phyloP scores from a whole-genome alignment of 2,888 invertebrate species.

The Branchipolynoe longqiensis region DNA sequence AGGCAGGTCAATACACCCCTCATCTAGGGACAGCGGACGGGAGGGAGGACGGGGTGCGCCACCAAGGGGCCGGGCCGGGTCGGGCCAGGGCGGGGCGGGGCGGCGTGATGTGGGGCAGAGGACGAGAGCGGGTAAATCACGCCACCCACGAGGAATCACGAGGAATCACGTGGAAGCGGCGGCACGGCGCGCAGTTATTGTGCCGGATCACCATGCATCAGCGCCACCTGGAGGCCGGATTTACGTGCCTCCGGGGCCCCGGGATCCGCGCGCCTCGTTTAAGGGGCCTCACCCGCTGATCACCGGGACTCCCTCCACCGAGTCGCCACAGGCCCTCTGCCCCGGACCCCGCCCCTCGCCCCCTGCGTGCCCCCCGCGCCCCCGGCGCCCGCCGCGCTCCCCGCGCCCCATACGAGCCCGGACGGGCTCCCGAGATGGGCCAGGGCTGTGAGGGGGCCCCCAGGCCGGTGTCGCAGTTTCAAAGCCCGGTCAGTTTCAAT shows the following conservation, averaged over 20 bases:
- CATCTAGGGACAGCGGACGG: neutral
- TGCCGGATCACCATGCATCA: constrained; percentile 47
- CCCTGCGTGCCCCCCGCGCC: neutral
- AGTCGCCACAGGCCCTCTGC: too few species aligned
- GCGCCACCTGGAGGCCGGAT: constrained; percentile 22
- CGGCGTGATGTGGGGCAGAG: too few species aligned
- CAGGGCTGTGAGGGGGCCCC: neutral
- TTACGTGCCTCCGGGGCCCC: constrained; percentile 25
- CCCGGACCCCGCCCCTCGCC: neutral
- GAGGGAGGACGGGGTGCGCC: neutral
- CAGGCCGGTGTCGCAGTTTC: too few species aligned
- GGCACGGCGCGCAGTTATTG: constrained; percentile 25
- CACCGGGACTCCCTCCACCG: too few species aligned
- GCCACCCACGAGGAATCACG: constrained; percentile 33
- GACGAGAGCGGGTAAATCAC: constrained; percentile 24
- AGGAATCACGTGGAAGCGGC: neutral
- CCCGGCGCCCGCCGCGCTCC: neutral
- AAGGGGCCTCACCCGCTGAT: neutral
- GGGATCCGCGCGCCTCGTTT: constrained; percentile 13
- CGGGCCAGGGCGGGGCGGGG: too few species aligned
- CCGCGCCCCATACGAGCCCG: neutral
- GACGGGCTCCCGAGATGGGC: neutral
- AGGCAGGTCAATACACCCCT: constrained; percentile 1
- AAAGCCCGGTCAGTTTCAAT: too few species aligned
- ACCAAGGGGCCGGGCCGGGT: too few species aligned